Evolutionary conservation across 2,113 vertebrate genomes (phyloP).

Genomic region (Kryptolebias marmoratus): DNA sequence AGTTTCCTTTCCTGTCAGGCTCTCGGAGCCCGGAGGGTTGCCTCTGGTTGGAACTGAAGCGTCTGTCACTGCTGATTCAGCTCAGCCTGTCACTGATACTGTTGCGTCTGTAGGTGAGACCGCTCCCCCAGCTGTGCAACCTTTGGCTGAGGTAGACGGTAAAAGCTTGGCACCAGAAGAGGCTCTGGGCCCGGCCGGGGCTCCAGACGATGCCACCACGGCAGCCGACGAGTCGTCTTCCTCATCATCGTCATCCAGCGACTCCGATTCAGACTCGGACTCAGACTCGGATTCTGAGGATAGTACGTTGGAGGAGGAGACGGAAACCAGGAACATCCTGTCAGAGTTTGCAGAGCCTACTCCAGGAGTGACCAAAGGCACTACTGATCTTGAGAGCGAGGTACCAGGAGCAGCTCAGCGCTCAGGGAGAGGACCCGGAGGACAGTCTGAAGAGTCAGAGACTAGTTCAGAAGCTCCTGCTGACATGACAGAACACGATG

Average conservation of each 20-base stretch:
- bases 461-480: neutral
- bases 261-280: conserved; percentile 57
- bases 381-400: conserved; percentile 19
- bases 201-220: conserved; percentile 1
- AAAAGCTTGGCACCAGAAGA: neutral
- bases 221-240: conserved; percentile 25
- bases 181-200: neutral
- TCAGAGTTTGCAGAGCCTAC: neutral
- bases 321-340: neutral
- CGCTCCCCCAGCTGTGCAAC: neutral
- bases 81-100: neutral
- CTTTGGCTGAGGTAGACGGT: neutral
- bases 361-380: conserved; percentile 19
- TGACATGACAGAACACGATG: neutral
- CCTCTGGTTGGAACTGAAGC: conserved; percentile 17
- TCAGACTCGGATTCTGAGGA: conserved; percentile 62
- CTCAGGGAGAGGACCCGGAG: neutral
- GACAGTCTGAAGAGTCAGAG: conserved; percentile 22
- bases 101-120: neutral
- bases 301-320: conserved; percentile 13
- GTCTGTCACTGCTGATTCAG: conserved; percentile 5
- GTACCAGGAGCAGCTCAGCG: conserved; percentile 5
- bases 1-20: conserved; percentile 75
- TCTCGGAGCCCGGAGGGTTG: conserved; percentile 54
- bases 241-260: conserved; percentile 73